These are phyloP conservation scores for Aotus griseimembra DNA, from an alignment of 2,797 vertebrate species.

Conservation along the genomic window DNA sequence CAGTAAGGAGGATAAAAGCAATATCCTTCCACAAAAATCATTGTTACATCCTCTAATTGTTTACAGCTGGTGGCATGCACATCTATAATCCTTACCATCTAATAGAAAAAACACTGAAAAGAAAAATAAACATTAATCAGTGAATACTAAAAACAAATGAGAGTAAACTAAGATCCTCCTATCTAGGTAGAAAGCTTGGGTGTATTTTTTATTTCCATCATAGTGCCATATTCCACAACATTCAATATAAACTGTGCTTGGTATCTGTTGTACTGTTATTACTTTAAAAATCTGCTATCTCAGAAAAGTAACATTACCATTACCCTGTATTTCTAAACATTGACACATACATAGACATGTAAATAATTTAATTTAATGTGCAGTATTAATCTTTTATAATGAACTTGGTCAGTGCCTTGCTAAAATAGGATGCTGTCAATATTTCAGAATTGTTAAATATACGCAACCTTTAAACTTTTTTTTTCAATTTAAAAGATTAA, in stretches of 20 bases:
- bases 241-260: background rate
- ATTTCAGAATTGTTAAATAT: conserved; percentile 16
- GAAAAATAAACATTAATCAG: conserved; percentile 26
- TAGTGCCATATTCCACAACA: background rate
- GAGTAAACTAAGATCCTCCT: background rate
- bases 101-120: background rate
- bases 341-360: background rate
- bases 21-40: background rate
- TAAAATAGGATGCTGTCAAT: background rate
- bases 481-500: conserved; percentile 11
- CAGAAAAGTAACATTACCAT: background rate
- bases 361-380: conserved; percentile 15
- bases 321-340: conserved; percentile 15
- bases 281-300: background rate
- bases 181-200: background rate
- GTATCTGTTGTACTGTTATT: conserved; percentile 33
- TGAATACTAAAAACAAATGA: background rate
- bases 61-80: background rate
- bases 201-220: background rate
- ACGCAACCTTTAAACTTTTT: background rate
- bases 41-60: conserved; percentile 9
- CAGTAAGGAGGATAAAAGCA: background rate
- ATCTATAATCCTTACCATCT: background rate
- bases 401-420: background rate
- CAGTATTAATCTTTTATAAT: conserved; percentile 38